A percentile compares a stretch with the other conserved stretches of the same genome.
These are phyloP conservation scores for Drosophila differens DNA, from an alignment of 2,888 invertebrate genomes.

Conservation along the genomic window DNA sequence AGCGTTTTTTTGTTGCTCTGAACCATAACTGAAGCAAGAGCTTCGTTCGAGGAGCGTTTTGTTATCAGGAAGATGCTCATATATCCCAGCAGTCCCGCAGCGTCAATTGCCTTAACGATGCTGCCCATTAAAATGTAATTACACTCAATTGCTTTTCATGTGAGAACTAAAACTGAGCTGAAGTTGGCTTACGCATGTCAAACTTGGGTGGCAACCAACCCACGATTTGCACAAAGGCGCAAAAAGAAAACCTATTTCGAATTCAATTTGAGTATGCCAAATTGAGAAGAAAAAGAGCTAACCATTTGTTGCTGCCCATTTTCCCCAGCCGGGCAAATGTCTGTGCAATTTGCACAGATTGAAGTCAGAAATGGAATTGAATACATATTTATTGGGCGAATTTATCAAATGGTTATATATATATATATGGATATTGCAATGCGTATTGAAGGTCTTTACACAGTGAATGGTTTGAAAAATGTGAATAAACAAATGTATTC, in stretches of 20 bases:
- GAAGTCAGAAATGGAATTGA: not conserved
- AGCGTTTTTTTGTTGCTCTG: not conserved
- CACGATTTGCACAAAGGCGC: not conserved
- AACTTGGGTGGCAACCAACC: not conserved
- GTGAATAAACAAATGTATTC: not conserved
- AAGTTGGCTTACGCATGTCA: not conserved
- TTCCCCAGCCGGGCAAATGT: constrained; percentile 12
- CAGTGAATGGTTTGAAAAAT: not conserved
- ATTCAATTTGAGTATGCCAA: constrained; percentile 34
- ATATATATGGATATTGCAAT: not conserved
- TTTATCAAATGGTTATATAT: not conserved
- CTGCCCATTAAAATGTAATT: constrained; percentile 54
- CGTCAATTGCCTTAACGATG: constrained; percentile 56
- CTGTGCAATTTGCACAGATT: constrained; percentile 23
- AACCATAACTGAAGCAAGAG: constrained; percentile 25
- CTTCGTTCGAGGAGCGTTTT: not conserved
- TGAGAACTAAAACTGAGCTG: constrained; percentile 34
- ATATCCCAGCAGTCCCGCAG: constrained; percentile 38
- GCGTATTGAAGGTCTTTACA: not conserved
- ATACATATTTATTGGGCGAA: not conserved
- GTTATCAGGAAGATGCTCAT: constrained; percentile 30
- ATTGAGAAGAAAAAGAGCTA: not conserved
- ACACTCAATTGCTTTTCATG: constrained; percentile 28
- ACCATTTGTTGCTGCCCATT: constrained; percentile 21
- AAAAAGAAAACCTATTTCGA: not conserved